Percentiles rank a stretch among this genome's conserved stretches.
These are phyloP conservation scores for Argyrosomus japonicus DNA, from an alignment of 2,113 vertebrate genomes.

Conservation along the genomic window DNA sequence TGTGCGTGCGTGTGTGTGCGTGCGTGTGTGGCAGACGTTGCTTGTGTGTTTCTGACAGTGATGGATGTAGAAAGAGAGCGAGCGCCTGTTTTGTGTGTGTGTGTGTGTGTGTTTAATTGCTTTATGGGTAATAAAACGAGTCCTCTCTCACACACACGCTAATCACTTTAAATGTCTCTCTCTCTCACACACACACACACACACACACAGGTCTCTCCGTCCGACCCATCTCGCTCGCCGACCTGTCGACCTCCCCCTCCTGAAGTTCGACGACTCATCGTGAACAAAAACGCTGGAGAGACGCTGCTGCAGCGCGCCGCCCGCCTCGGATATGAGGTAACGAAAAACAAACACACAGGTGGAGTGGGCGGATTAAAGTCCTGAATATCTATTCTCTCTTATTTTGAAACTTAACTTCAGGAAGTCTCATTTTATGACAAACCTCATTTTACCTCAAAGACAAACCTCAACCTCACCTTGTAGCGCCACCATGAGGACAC, in stretches of 20 bases:
- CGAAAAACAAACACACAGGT: neutral
- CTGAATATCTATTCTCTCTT: too few relatives aligned
- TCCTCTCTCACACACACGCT: conserved; percentile 17
- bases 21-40: neutral
- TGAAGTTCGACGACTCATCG: conserved; percentile 92
- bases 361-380: neutral
- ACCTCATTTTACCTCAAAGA: too few relatives aligned
- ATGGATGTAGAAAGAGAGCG: conserved; percentile 34
- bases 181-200: conserved; percentile 1
- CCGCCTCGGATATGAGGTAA: conserved; percentile 93
- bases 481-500: neutral
- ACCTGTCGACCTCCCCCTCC: conserved; percentile 79
- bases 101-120: conserved; percentile 32
- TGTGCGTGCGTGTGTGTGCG: too few relatives aligned
- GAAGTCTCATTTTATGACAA: too few relatives aligned
- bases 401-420: too few relatives aligned
- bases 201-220: conserved; percentile 79
- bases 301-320: conserved; percentile 95
- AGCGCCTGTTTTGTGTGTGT: conserved; percentile 20
- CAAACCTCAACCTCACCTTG: neutral
- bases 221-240: conserved; percentile 81
- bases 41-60: conserved; percentile 35
- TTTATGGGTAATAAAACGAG: conserved; percentile 39
- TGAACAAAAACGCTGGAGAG: conserved; percentile 96
- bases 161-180: conserved; percentile 23